These are phyloP conservation scores for Cyprinodon variegatus DNA, from an alignment of 2,113 vertebrate species.

Conservation along the genomic window DNA sequence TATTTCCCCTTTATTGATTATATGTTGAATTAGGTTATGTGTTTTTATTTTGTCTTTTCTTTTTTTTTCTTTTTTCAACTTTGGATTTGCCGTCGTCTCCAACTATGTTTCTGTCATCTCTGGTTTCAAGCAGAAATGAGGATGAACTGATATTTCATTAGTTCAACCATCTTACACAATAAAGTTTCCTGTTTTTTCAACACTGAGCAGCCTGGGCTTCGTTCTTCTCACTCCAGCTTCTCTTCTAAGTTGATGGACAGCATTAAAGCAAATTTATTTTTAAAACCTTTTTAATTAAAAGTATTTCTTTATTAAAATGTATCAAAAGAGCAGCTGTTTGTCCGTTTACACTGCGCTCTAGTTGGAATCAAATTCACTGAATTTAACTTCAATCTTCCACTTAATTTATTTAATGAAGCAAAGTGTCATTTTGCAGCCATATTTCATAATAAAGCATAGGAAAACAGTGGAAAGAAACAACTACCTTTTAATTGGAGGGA, in stretches of 20 bases:
- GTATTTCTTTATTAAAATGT: neutral
- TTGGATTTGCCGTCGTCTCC: conserved; percentile 57
- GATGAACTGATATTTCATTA: conserved; percentile 53
- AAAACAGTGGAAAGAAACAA: neutral
- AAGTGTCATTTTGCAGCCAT: neutral
- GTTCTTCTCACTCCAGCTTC: neutral
- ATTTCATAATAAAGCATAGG: neutral
- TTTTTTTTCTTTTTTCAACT: conserved; percentile 80
- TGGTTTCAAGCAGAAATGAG: conserved; percentile 40
- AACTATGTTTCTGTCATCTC: conserved; percentile 37
- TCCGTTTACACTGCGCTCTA: neutral
- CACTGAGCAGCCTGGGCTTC: conserved; percentile 19
- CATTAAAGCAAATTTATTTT: neutral
- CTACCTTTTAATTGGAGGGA: no score
- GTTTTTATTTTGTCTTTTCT: conserved; percentile 88
- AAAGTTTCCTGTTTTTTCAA: conserved; percentile 70
- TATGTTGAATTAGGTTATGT: conserved; percentile 89
- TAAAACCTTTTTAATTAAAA: neutral
- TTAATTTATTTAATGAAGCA: neutral
- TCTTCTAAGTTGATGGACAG: neutral
- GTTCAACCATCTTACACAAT: conserved; percentile 66
- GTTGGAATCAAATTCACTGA: neutral
- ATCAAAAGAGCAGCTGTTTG: neutral
- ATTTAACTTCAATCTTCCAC: neutral
- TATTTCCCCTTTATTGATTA: conserved; percentile 94